Conservation (phyloP, 2,888 invertebrate genomes). For the Formica aserva region DNA sequence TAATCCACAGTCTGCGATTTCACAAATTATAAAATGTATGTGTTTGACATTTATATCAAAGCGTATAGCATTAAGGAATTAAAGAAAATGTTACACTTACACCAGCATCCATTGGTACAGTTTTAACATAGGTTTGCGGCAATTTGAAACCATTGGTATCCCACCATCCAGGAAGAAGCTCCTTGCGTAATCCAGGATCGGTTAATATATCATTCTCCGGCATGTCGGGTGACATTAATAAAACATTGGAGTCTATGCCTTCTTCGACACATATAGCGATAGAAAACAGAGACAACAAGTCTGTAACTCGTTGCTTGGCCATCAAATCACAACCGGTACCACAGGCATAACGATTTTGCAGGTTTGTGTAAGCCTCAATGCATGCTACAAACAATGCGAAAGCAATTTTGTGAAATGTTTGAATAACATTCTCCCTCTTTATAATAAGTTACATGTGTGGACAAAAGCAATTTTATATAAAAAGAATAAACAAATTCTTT, state of each 20-base stretch:
- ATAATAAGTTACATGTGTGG: background rate
- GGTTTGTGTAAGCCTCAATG: constrained; percentile 80
- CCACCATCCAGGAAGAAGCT: constrained; percentile 84
- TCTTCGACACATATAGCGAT: constrained; percentile 78
- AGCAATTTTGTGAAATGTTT: background rate
- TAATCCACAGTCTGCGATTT: constrained; percentile 80
- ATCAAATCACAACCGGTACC: constrained; percentile 81
- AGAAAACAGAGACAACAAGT: constrained; percentile 77
- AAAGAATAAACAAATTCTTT: background rate
- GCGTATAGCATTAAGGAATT: background rate
- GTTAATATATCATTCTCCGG: constrained; percentile 82
- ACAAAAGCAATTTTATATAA: background rate
- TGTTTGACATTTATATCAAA: constrained; percentile 1
- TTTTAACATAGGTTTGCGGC: constrained; percentile 83
- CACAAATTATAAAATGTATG: constrained; percentile 23
- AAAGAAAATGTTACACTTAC: constrained; percentile 67
- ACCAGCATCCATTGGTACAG: constrained; percentile 81
- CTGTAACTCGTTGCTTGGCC: constrained; percentile 78
- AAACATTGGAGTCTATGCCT: constrained; percentile 76
- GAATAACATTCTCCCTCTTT: background rate
- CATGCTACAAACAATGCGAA: constrained; percentile 78
- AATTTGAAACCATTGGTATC: constrained; percentile 82
- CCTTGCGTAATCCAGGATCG: constrained; percentile 82
- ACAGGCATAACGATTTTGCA: constrained; percentile 78
- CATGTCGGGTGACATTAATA: constrained; percentile 81